Conservation (phyloP, 2,113 vertebrate genomes). For the Zapornia atra region DNA sequence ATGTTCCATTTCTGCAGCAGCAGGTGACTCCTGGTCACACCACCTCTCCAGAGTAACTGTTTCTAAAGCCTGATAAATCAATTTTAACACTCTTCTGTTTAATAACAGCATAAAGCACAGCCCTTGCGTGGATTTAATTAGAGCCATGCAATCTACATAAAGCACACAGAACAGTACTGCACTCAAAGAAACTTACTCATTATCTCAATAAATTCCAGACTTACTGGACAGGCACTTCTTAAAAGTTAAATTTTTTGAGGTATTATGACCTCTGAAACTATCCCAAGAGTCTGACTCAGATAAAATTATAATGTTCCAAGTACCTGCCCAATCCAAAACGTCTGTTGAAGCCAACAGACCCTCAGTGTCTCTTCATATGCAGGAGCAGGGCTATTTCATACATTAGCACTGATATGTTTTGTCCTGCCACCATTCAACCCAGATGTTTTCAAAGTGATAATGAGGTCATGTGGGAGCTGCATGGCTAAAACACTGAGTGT, state of each 20-base stretch:
- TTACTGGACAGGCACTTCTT: background rate
- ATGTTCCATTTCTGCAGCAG: background rate
- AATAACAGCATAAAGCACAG: conserved; percentile 30
- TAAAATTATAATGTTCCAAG: background rate
- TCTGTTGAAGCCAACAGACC: background rate
- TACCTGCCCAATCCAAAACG: background rate
- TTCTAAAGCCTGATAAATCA: background rate
- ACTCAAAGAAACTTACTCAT: background rate
- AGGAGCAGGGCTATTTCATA: background rate
- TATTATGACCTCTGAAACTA: background rate
- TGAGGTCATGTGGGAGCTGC: background rate
- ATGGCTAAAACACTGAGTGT: background rate
- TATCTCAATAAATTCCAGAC: background rate
- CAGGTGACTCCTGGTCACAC: background rate
- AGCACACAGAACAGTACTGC: background rate
- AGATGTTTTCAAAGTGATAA: background rate
- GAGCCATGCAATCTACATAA: background rate
- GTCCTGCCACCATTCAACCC: background rate
- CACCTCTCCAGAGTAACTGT: background rate
- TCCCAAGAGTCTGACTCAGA: background rate
- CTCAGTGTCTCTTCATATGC: background rate
- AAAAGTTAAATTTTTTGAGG: conserved; percentile 14
- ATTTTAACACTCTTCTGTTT: conserved; percentile 6
- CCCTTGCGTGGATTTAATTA: background rate
- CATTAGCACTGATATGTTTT: background rate